Evolutionary conservation across 2,888 invertebrate genomes (phyloP), one percentile per base, ranked within the genome.

Genomic region (Clepsis dumicolana): DNA sequence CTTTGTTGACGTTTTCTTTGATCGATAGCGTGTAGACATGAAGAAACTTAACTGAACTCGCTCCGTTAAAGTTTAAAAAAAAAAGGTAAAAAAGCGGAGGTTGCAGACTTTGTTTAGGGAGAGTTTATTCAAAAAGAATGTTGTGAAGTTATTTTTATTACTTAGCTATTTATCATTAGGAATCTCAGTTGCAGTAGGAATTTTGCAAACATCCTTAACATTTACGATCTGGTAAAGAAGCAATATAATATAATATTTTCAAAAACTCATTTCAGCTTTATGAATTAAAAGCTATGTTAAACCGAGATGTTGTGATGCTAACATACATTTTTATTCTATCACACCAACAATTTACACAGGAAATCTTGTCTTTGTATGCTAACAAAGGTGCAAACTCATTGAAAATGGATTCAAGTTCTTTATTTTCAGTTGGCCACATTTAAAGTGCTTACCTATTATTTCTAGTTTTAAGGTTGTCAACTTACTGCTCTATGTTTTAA

Each of bases 1-100:
- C 57, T 68, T 68, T 8, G 60, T 61, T 52, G 68, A 59, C 64
- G 27, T 64, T 38, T 32, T 41, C 52, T 44, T 52, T 68, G 68
- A 68, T 68, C 64, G 68, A 68, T 68, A 59, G 63, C 50, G 44
- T 64, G 68, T 68, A 52, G 64, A 59, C 57, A 68, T 57, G 67
- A 64, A 64, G n/a, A 66, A n/a, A 62, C 63, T 63, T 53, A 56
- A 53, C 21, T 41, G 54, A 66, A 66, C 62, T 50, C 21, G 59
- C 35, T 48, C 35, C 24, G 35, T 32, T 14, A 14, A 56, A 57
- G 48, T 67, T 52, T 27, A 21, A 32, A n/a, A 41, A 44, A 67
- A 56, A 41, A 29, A 53, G 12, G 25, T 24, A 4, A 35, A 35
- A 35, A 44, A 44, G 44, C 44, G 7, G 12, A 38, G 38, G 38